Evolutionary conservation across 2,888 invertebrate species (phyloP).

Genomic region (Campoletis raptor): DNA sequence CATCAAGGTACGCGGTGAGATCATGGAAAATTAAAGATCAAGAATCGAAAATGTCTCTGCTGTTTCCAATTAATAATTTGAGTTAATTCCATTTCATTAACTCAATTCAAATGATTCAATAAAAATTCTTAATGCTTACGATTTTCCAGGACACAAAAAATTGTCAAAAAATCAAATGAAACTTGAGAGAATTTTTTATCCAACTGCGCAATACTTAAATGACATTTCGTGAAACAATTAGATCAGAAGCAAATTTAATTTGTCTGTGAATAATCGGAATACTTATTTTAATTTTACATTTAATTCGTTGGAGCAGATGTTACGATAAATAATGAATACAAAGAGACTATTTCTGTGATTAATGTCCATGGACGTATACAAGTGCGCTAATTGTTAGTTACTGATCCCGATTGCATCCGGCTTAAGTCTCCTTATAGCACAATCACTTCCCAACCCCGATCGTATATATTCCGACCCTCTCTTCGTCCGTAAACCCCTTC

Average conservation of each 20-base stretch:
- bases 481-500: constrained; percentile 67
- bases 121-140: not conserved
- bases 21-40: not conserved
- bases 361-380: constrained; percentile 20
- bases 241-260: not conserved
- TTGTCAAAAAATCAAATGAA: not conserved
- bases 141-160: not conserved
- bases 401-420: constrained; percentile 76
- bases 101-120: not conserved
- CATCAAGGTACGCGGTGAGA: not conserved
- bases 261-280: not conserved
- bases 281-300: not conserved
- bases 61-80: not conserved
- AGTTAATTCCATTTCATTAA: not conserved
- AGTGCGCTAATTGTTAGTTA: constrained; percentile 78
- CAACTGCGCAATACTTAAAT: not conserved
- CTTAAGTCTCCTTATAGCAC: constrained; percentile 71
- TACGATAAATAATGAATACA: constrained; percentile 38
- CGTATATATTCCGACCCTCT: constrained; percentile 13
- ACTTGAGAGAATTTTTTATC: not conserved
- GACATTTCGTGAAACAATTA: not conserved
- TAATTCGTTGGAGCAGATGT: not conserved
- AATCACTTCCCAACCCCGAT: constrained; percentile 58
- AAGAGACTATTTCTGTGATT: constrained; percentile 3
- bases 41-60: not conserved